phyloP scores from a whole-genome alignment of 2,888 invertebrate species.

The Galeruca laticollis region DNA sequence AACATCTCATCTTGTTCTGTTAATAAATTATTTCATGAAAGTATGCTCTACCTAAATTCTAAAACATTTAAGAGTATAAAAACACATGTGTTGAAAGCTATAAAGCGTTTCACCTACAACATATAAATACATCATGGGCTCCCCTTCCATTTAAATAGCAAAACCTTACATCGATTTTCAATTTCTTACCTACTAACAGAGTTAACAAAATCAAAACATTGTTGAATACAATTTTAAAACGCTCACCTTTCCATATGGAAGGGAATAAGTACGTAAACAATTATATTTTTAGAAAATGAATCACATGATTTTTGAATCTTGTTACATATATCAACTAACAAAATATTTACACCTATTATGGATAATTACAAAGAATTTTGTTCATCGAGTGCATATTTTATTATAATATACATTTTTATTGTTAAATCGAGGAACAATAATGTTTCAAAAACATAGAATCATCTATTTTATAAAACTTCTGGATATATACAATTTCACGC shows the following conservation, averaged over 20 bases:
- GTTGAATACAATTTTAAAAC: background rate
- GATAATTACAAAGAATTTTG: too few species aligned
- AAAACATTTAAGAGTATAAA: slow-evolving; percentile 22
- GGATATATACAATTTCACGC: background rate
- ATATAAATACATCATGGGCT: slow-evolving; percentile 26
- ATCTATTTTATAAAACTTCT: too few species aligned
- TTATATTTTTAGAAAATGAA: too few species aligned
- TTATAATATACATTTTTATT: too few species aligned
- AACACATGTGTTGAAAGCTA: slow-evolving; percentile 33
- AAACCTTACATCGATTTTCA: slow-evolving; percentile 24
- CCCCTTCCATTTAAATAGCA: slow-evolving; percentile 21
- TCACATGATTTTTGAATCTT: too few species aligned
- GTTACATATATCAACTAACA: too few species aligned
- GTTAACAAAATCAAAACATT: slow-evolving; percentile 7
- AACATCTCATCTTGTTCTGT: background rate
- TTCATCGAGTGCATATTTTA: too few species aligned
- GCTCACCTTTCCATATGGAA: background rate
- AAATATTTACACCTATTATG: too few species aligned
- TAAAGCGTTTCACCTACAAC: slow-evolving; percentile 25
- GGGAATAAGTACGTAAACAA: background rate
- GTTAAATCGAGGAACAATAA: too few species aligned
- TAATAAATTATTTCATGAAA: slow-evolving; percentile 2
- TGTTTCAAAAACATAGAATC: too few species aligned
- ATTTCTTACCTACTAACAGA: background rate
- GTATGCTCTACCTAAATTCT: slow-evolving; percentile 18